Evolutionary conservation across 1,140 invertebrate genomes (phyloP).

Genomic region (Trichogramma pretiosum): DNA sequence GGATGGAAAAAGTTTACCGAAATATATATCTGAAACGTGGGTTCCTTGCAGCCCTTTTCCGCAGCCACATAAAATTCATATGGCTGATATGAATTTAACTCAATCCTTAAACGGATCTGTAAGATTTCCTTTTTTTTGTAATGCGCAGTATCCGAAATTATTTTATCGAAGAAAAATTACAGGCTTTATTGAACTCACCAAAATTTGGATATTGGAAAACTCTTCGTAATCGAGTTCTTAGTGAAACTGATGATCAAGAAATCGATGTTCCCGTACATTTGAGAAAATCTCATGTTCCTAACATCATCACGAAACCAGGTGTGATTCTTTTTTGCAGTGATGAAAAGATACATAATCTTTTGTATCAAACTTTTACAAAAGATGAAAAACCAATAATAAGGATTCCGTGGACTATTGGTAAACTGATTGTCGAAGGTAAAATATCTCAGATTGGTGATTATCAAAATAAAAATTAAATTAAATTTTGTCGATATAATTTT

Average conservation of each 20-base stretch:
- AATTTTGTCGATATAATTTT: constrained; percentile 6
- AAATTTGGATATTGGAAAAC: constrained; percentile 24
- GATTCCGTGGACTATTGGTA: too few relatives aligned
- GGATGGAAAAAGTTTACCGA: constrained; percentile 21
- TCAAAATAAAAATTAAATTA: background rate
- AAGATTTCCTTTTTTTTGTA: too few relatives aligned
- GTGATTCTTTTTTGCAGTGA: constrained; percentile 19
- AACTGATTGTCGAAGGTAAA: too few relatives aligned
- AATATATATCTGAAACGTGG: constrained; percentile 26
- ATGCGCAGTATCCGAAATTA: too few relatives aligned
- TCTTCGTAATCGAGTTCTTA: constrained; percentile 24
- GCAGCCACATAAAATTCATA: background rate
- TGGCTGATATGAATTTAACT: background rate
- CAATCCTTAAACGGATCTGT: too few relatives aligned
- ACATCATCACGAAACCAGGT: constrained; percentile 20
- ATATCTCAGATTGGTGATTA: background rate
- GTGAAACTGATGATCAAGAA: constrained; percentile 28
- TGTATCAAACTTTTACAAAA: too few relatives aligned
- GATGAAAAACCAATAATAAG: too few relatives aligned
- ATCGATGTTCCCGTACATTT: constrained; percentile 22
- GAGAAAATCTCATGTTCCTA: constrained; percentile 13
- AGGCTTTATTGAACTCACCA: constrained; percentile 22
- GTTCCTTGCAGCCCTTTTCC: constrained; percentile 11
- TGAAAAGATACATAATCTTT: background rate
- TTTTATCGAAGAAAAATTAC: too few relatives aligned